Base-by-base conservation (phyloP, 2,888 invertebrate species). In the Biston stratarius region DNA sequence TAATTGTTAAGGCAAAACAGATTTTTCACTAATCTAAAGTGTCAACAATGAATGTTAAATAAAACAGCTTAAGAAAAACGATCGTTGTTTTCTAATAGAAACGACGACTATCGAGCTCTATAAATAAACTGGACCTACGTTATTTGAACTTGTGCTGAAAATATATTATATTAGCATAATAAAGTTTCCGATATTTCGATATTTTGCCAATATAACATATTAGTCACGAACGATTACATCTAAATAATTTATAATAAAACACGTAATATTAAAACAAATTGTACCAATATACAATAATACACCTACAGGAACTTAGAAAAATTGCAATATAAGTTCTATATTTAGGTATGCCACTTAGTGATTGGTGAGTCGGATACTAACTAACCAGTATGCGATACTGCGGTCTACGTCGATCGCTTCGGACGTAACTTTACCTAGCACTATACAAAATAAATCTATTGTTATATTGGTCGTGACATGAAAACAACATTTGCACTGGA, bases 281-380 rank as follows among this genome's bases (percentile, higher is more conserved):
- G 90, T 93, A 93, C 90, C 91, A 86, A 91, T 90, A 90, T 90
- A 91, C 90, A 92, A 89, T 92, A 91, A 92, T 92, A 93, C 86
- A 89, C 88, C 94, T 94, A 94, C 92, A 94, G 94, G 94, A 94
- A 94, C 94, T 90, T 93, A 94, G 92, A 88, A 92, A 76, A 93
- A 92, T 94, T 93, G 93, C 93, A 93, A 91, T 92, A 89, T 88
- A 91, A 91, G 91, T 92, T 92, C 91, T 92, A 93, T 91, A 91
- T 89, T 91, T 92, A 93, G 91, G 85, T 93, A 94, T 93, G 93
- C 93, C 94, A 94, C 93, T 92, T 91, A 91, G 89, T 83, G 85
- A 79, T 79, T 83, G 87, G 85, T 90, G 88, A 82, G 82, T 85
- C 81, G 84, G 83, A 82, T 76, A 84, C 79, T 85, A 85, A 47